Evolutionary conservation across 2,888 invertebrate genomes (phyloP), one percentile per base, ranked within the genome.

Genomic region (Cryptus armator): DNA sequence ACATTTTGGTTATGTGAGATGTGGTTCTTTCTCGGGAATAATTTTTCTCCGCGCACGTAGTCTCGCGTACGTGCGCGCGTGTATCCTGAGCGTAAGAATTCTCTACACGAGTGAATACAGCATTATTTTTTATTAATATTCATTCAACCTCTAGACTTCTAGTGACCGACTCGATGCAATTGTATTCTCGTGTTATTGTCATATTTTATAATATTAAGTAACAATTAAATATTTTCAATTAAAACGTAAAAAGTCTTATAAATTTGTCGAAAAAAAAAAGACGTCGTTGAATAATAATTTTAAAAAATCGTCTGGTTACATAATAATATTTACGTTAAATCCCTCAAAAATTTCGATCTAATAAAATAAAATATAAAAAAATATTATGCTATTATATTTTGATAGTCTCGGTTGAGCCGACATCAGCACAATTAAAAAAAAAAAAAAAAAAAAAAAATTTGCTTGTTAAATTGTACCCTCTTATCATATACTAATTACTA

Each of bases 391-490:
- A 56, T 24, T 12, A 56, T 56, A 24, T 53, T 10, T n/a, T 32
- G 10, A 32, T 51, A 19, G 37, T 16, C 19, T 70, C 37, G 37
- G 16, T 16, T 3, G 16, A 9, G 56, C 29, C 16, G 70, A 53
- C 16, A 37, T 70, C 51, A 37, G 53, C 70, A 70, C 51, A 24
- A 32, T 70, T 51, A 24, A 24, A 24, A 24, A 24, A 24, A 24
- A 24, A 24, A 24, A 24, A 24, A 24, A 24, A 24, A 24, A 24
- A 24, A 24, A 24, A 24, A 24, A 37, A 37, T 56, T 51, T 32
- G 68, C 68, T 51, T 51, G 48, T 29, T 53, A 53, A 71, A 37
- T 37, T 71, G 44, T 44, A 19, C 10, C 5, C 19, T 37, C 16
- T 24, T 12, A 14, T 19, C 16, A 43, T 10, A 56, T 3, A 48